phyloP scores from a whole-genome alignment of 2,113 vertebrate species.

The Stegostoma tigrinum region DNA sequence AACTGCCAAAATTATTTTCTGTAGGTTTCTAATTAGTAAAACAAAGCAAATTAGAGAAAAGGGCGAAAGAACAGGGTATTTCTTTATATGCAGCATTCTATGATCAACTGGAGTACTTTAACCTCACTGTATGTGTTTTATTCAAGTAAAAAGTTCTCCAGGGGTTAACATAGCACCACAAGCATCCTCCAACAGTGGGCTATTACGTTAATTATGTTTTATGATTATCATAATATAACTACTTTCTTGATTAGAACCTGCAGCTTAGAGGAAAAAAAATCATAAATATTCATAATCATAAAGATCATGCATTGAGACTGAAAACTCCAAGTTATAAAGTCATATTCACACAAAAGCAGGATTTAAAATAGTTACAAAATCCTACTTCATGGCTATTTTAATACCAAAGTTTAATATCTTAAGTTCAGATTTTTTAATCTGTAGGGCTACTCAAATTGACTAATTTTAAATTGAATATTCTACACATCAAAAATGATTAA shows the following conservation, averaged over 20 bases:
- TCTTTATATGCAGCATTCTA: conserved; percentile 30
- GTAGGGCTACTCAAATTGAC: neutral
- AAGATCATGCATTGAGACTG: conserved; percentile 18
- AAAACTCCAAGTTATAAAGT: conserved; percentile 34
- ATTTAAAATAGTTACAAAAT: conserved; percentile 13
- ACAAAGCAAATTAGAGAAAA: conserved; percentile 35
- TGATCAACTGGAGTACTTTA: conserved; percentile 36
- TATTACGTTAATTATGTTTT: conserved; percentile 37
- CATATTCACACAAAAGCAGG: neutral
- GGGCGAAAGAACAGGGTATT: neutral
- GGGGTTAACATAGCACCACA: conserved; percentile 26
- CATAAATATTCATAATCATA: conserved; percentile 38
- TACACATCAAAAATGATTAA: neutral
- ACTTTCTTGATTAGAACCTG: conserved; percentile 36
- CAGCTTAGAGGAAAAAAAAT: conserved; percentile 34
- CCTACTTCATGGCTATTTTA: neutral
- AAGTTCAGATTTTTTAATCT: neutral
- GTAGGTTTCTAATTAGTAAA: conserved; percentile 33
- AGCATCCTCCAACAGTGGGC: conserved; percentile 31
- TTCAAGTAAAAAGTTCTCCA: conserved; percentile 25
- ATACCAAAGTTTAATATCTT: neutral
- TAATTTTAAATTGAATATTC: neutral
- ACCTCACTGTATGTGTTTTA: conserved; percentile 30
- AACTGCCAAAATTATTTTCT: conserved; percentile 38
- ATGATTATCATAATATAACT: conserved; percentile 37